A percentile compares a stretch with the other conserved stretches of the same genome.
Conservation (phyloP, 2,113 vertebrate species). For the Megatriorchis doriae region DNA sequence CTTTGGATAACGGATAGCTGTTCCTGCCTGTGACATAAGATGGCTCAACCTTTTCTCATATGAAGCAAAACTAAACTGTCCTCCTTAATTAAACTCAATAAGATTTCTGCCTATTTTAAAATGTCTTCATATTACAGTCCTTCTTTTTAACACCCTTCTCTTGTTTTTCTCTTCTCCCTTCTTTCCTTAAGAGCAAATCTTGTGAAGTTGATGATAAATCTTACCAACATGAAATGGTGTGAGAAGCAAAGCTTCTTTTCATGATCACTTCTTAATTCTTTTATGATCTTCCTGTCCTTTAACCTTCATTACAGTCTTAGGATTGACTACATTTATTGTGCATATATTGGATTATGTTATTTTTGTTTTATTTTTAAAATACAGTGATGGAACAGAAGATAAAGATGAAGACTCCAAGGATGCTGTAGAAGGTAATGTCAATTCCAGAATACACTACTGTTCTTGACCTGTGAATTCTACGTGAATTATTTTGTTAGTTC, state of each 20-base stretch:
- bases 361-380: conserved; percentile 46
- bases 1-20: not conserved
- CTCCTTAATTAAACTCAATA: not conserved
- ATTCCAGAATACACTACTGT: not conserved
- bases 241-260: conserved; percentile 73
- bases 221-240: conserved; percentile 68
- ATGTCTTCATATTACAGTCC: not conserved
- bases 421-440: conserved; percentile 78
- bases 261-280: conserved; percentile 24
- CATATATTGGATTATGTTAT: not conserved
- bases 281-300: conserved; percentile 24
- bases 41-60: not conserved
- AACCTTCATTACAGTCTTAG: conserved; percentile 35
- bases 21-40: not conserved
- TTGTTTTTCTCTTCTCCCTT: not conserved
- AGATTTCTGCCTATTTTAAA: not conserved
- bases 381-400: conserved; percentile 90
- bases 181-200: not conserved
- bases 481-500: not conserved
- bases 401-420: conserved; percentile 85
- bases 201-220: not conserved
- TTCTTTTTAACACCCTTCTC: not conserved
- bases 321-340: not conserved
- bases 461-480: not conserved
- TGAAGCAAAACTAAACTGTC: not conserved